Base-by-base conservation (phyloP, 2,797 vertebrate genomes). In the Melanogrammus aeglefinus region DNA sequence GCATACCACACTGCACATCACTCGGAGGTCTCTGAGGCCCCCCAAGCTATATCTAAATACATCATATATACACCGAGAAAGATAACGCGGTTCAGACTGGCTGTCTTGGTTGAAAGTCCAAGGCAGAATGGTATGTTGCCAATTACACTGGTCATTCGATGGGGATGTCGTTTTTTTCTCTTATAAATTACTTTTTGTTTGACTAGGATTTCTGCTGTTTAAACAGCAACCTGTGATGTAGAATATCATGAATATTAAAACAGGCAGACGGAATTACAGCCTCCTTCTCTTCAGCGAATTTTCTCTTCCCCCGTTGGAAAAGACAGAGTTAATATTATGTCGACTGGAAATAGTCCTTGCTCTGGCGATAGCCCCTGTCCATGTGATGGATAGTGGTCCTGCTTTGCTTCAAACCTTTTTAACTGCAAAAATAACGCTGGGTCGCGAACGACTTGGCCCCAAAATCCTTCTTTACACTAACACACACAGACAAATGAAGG, bases 351-450 rank as follows among this genome's bases (percentile, higher is more conserved):
- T 88, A 88, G 84, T 82, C 82, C 83, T 78, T 82, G 80, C 81
- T 79, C 87, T 82, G 35, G 78, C 72, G 39, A 87, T 86, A 87
- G 75, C 75, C 78, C 44, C 86, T 91, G 88, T 88, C 85, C 79
- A 41, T 57, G 84, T 92, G 92, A 92, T 91, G 87, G 88, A 92
- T 91, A 80, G 83, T 72, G 75, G 73, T 81, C 80, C 86, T 83
- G 79, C 79, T 88, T 88, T 81, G 72, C 75, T 80, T 81, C 77
- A 78, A 80, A 76, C 86, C 87, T 84, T 84, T 88, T 82, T 81
- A 85, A 86, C 82, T 83, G 82, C 80, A 66, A 9, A 39, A 79
- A 83, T 86, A 85, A 75, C 80, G 76, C 38, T 66, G 75, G 82
- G 86, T 91, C 87, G 88, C 81, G 79, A 81, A 87, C 78, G 76